These are phyloP conservation scores for Capromys pilorides DNA, from an alignment of 2,797 vertebrate genomes.

Conservation along the genomic window DNA sequence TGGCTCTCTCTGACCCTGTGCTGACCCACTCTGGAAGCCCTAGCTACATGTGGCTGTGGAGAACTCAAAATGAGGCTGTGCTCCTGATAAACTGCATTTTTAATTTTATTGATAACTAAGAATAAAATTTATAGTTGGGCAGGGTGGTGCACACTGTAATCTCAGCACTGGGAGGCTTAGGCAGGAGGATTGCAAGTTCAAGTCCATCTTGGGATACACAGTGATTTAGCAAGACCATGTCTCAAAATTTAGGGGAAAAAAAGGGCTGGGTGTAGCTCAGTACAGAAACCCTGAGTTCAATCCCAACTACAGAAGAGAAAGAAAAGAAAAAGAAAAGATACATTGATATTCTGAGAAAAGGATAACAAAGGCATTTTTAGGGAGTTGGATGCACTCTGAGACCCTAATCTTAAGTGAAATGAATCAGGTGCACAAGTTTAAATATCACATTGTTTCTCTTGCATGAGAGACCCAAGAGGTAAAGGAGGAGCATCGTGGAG, in stretches of 20 bases:
- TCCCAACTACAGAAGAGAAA: not conserved
- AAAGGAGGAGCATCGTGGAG: not conserved
- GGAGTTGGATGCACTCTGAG: not conserved
- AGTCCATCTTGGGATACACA: not conserved
- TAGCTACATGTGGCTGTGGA: not conserved
- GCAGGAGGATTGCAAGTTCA: not conserved
- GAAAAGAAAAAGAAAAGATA: not conserved
- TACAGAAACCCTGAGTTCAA: not conserved
- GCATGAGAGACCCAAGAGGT: not conserved
- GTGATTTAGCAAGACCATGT: not conserved
- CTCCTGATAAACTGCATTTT: not conserved
- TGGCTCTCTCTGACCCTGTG: not conserved
- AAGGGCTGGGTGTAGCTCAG: not conserved
- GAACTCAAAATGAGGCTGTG: not conserved
- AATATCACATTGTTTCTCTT: not conserved
- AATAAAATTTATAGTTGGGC: not conserved
- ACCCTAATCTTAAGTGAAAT: not conserved
- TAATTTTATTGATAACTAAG: slow-evolving; percentile 33
- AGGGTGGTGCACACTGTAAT: not conserved
- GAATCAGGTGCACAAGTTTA: not conserved
- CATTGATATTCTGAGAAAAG: not conserved
- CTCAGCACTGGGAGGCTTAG: not conserved
- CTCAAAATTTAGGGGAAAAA: not conserved
- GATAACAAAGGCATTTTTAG: not conserved
- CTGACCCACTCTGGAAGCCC: not conserved